These are phyloP conservation scores for Neostethus bicornis DNA, from an alignment of 2,797 vertebrate species.

Conservation along the genomic window DNA sequence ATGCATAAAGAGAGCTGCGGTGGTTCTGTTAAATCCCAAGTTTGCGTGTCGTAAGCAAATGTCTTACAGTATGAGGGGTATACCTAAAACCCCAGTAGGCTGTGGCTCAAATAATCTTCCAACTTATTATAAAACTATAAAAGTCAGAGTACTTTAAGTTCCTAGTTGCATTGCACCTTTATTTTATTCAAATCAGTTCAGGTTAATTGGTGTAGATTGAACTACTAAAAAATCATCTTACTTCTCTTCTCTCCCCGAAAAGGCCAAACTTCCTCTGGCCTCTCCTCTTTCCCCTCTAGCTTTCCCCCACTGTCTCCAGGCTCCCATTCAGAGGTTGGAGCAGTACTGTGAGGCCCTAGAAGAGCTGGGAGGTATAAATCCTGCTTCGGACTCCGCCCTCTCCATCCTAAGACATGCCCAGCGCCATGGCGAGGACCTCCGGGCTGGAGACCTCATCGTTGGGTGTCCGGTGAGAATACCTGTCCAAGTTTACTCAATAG, in stretches of 20 bases:
- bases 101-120: too few species aligned
- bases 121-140: too few species aligned
- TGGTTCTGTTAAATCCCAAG: too few species aligned
- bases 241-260: not conserved
- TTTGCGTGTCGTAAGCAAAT: too few species aligned
- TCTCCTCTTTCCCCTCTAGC: slow-evolving; percentile 74
- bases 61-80: too few species aligned
- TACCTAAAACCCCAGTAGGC: too few species aligned
- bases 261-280: slow-evolving; percentile 76
- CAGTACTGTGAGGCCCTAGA: slow-evolving; percentile 85
- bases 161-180: too few species aligned
- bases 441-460: slow-evolving; percentile 89
- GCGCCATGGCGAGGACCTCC: slow-evolving; percentile 86
- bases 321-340: slow-evolving; percentile 84
- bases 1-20: too few species aligned
- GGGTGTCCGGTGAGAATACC: slow-evolving; percentile 87
- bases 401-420: slow-evolving; percentile 85
- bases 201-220: too few species aligned
- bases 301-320: slow-evolving; percentile 82
- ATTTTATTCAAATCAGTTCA: too few species aligned
- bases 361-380: slow-evolving; percentile 85
- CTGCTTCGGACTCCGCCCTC: slow-evolving; percentile 83
- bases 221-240: too few species aligned
- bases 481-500: slow-evolving; percentile 57
- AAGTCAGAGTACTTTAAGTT: too few species aligned